Percentiles rank a stretch among this genome's conserved stretches.
These are phyloP conservation scores for Okamejei kenojei DNA, from an alignment of 2,797 vertebrate genomes.

Conservation along the genomic window DNA sequence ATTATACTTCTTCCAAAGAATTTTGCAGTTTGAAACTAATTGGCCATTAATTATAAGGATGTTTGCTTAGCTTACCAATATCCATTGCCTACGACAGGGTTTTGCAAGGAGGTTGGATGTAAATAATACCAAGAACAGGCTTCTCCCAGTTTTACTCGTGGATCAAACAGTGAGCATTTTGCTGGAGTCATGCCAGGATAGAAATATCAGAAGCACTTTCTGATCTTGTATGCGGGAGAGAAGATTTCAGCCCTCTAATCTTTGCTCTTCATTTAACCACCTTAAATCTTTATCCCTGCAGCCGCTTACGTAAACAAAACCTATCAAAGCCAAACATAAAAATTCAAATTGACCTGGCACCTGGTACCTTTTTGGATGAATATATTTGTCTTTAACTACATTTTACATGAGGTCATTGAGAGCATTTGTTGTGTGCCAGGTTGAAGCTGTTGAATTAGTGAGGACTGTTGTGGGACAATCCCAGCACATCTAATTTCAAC, in stretches of 20 bases:
- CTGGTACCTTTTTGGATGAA: neutral
- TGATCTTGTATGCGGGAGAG: neutral
- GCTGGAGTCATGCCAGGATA: neutral
- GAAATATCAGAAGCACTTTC: neutral
- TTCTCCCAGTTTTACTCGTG: neutral
- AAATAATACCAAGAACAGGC: neutral
- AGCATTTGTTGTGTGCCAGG: too few relatives aligned
- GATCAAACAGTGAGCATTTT: neutral
- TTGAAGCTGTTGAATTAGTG: too few relatives aligned
- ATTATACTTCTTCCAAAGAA: neutral
- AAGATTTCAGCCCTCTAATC: neutral
- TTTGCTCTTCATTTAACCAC: neutral
- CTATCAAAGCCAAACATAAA: neutral
- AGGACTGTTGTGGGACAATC: too few relatives aligned
- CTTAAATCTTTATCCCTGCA: neutral
- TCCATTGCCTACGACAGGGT: neutral
- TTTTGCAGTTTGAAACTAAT: neutral
- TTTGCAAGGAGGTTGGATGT: neutral
- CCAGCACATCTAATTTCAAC: too few relatives aligned
- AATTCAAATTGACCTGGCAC: neutral
- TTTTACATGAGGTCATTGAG: neutral
- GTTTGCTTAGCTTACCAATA: neutral
- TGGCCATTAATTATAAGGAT: neutral
- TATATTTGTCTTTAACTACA: too few relatives aligned
- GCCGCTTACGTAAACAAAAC: neutral